Percentiles rank a stretch among this genome's conserved stretches.
These are phyloP conservation scores for Didymodactylos carnosus DNA, from an alignment of 2,888 invertebrate species.

Conservation along the genomic window DNA sequence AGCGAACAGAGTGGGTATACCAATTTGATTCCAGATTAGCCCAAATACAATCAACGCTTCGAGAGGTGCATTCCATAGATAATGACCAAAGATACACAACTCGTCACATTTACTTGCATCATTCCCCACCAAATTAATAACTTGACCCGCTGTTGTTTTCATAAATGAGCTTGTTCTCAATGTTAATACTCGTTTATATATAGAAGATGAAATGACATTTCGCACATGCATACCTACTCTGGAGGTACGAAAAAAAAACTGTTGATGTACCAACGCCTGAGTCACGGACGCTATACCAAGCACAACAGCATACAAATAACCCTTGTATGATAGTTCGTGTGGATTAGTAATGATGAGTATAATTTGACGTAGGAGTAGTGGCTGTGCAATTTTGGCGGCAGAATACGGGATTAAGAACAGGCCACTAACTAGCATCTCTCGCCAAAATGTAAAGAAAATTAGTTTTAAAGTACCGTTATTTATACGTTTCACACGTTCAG, in stretches of 20 bases:
- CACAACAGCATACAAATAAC: constrained; percentile 49
- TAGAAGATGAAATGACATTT: constrained; percentile 56
- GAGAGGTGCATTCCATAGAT: neutral
- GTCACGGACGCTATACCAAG: constrained; percentile 25
- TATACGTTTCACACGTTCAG: constrained; percentile 39
- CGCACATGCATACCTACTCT: constrained; percentile 54
- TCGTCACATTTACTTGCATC: constrained; percentile 1
- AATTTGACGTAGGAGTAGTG: neutral
- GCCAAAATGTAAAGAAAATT: constrained; percentile 35
- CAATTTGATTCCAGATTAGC: constrained; percentile 35
- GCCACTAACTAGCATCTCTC: constrained; percentile 35
- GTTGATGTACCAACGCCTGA: constrained; percentile 50
- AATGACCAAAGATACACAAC: neutral
- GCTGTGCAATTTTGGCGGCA: neutral
- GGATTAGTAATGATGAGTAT: constrained; percentile 26
- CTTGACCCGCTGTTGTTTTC: constrained; percentile 45
- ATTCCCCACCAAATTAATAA: constrained; percentile 3
- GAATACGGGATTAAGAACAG: constrained; percentile 22
- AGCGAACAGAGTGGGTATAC: constrained; percentile 48
- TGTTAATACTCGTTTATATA: no score
- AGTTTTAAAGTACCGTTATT: constrained; percentile 37
- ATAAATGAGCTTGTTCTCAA: no score
- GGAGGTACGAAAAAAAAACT: constrained; percentile 61
- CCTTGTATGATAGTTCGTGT: constrained; percentile 34
- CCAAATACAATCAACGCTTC: constrained; percentile 1